Base-by-base conservation (phyloP, 2,113 vertebrate species). In the Ranitomeya imitator region DNA sequence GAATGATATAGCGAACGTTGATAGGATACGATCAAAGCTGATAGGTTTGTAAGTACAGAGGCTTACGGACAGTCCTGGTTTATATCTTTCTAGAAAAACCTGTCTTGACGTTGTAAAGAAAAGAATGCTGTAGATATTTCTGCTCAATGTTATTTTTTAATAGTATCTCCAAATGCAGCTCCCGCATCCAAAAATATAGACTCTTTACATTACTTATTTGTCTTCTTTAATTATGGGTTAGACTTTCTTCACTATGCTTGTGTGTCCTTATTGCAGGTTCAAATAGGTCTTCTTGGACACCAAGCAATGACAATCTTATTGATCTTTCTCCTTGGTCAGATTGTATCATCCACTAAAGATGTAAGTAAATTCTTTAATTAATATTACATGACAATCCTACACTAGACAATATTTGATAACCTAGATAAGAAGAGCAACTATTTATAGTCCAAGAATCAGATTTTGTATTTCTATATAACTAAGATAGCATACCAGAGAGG, bases 271-370 rank as follows among this genome's bases (percentile, higher is more conserved):
- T 60, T 82, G 57, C 45, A 88, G 86, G 18, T 77, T 51, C 10
- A 13, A 60, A 76, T 0, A 15, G 18, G 37, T 61, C 54, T 52
- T 59, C 71, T 63, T 71, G 63, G 61, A 23, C 78, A 81, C 23
- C 21, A 21, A 13, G n/a, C 21, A 3, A 63, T 76, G 69, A 59
- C 23, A 2, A 19, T 88, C 21, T 52, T 83, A 9, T 14, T 83
- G 57, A 65, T 83, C n/a, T 37, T 88, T 57, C 45, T 88, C 37
- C 59, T 88, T 63, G 15, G 18, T 23, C 55, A 60, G 37, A 80
- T 83, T 11, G 26, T 63, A 26, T 83, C 79, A 37, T 54, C 86
- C 8, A 83, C 31, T 45, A 13, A 52, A 52, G 55, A 88, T 80
- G 86, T 88, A 60, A 83, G 86, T 52, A 6, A 31, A 37, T n/a